Percentiles rank a stretch among this genome's conserved stretches.
phyloP scores from a whole-genome alignment of 2,888 invertebrate species.

The Cataglyphis livida region DNA sequence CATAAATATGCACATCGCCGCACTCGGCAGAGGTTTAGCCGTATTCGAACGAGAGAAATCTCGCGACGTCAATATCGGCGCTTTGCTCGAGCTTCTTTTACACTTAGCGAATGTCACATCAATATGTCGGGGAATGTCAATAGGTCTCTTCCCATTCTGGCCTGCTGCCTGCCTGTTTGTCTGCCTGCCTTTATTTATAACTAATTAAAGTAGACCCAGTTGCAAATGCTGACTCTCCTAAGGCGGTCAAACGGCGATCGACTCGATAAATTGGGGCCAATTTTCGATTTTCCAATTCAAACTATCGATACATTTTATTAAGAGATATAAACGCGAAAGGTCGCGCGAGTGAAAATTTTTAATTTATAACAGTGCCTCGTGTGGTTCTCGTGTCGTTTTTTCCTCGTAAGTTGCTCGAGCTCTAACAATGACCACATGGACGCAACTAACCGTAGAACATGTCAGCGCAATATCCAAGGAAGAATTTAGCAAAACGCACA shows the following conservation, averaged over 20 bases:
- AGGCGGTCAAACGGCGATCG: constrained; percentile 73
- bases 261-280: constrained; percentile 24
- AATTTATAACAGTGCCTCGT: background rate
- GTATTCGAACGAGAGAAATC: background rate
- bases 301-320: background rate
- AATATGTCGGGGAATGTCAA: constrained; percentile 51
- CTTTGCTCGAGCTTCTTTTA: constrained; percentile 33
- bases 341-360: background rate
- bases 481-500: constrained; percentile 82
- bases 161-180: constrained; percentile 73
- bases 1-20: background rate
- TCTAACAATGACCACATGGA: constrained; percentile 80
- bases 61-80: background rate
- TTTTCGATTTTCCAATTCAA: constrained; percentile 23
- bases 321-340: background rate
- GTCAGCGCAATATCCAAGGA: constrained; percentile 90
- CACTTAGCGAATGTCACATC: constrained; percentile 30
- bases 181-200: constrained; percentile 82
- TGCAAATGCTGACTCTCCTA: constrained; percentile 70
- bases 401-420: background rate
- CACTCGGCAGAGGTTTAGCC: background rate
- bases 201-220: constrained; percentile 81
- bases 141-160: constrained; percentile 65
- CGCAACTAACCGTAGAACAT: constrained; percentile 81
- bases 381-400: background rate